Evolutionary conservation across 2,888 invertebrate genomes (phyloP), one percentile per base, ranked within the genome.

Genomic region (Protonemura montana): DNA sequence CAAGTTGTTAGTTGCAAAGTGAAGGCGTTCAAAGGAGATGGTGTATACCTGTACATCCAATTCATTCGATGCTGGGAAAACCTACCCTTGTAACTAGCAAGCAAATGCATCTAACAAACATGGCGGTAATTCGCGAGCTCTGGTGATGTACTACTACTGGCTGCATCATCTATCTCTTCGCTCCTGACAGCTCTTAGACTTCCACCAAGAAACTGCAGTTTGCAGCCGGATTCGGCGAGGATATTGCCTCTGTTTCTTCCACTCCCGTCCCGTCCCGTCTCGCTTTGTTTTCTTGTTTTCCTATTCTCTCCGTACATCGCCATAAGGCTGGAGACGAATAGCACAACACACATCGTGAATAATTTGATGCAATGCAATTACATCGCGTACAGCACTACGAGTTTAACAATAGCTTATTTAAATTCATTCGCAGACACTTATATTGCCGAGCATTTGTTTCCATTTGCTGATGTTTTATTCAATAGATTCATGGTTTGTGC

Each of bases 341-440:
- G 35, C 35, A 21, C 59, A 59, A 59, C 59, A 59, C 7, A 59
- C 59, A 7, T 21, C 59, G 59, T 59, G 59, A 59, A 59, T 13
- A 13, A 59, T 21, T 13, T 13, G 59, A 59, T 59, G 59, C 59
- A 10, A 21, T 13, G 59, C 59, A 59, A 59, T 59, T 59, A 59
- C 59, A 59, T 59, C 59, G 59, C 59, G 16, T 21, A 21, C 59
- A 59, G 59, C 59, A 59, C 59, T 35, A n/a, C n/a, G n/a, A 35
- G 35, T 35, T 35, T 35, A 59, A 59, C 59, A 59, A 59, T 59
- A 13, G 59, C 59, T 59, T 59, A 59, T 59, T 59, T 59, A 59
- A 59, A 59, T 59, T 59, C 59, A 59, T 59, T 59, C 59, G 21
- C 59, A 59, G 59, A 59, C 59, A 59, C 59, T 59, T 59, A 59